phyloP scores from a whole-genome alignment of 2,113 vertebrate species.

The Cynocephalus volans region DNA sequence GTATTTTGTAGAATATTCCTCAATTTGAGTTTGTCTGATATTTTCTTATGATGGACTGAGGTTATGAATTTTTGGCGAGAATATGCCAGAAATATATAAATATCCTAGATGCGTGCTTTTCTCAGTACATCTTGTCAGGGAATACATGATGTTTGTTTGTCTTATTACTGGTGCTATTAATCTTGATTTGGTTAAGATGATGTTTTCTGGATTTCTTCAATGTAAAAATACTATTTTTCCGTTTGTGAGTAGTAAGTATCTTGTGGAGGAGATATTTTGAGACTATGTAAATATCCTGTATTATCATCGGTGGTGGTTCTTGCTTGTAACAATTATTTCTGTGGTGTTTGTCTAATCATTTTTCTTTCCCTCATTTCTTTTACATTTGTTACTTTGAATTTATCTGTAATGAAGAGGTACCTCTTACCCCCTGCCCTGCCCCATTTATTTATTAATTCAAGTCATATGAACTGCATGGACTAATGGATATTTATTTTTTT shows the following conservation, averaged over 20 bases:
- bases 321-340: background rate
- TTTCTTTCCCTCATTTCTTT: background rate
- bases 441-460: background rate
- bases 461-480: background rate
- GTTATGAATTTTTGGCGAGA: background rate
- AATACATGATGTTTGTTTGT: background rate
- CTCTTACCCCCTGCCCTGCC: background rate
- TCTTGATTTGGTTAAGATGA: constrained; percentile 16
- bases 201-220: background rate
- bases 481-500: background rate
- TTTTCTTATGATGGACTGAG: background rate
- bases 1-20: constrained; percentile 54
- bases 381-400: background rate
- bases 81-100: background rate
- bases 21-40: background rate
- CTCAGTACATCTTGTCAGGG: background rate
- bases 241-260: background rate
- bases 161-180: background rate
- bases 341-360: background rate
- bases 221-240: constrained; percentile 23
- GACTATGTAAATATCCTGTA: background rate
- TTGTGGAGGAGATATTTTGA: background rate
- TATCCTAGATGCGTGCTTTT: background rate
- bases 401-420: background rate
- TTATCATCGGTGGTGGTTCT: background rate